Evolutionary conservation across 2,888 invertebrate species (phyloP).

Genomic region (Piscicola geometra): DNA sequence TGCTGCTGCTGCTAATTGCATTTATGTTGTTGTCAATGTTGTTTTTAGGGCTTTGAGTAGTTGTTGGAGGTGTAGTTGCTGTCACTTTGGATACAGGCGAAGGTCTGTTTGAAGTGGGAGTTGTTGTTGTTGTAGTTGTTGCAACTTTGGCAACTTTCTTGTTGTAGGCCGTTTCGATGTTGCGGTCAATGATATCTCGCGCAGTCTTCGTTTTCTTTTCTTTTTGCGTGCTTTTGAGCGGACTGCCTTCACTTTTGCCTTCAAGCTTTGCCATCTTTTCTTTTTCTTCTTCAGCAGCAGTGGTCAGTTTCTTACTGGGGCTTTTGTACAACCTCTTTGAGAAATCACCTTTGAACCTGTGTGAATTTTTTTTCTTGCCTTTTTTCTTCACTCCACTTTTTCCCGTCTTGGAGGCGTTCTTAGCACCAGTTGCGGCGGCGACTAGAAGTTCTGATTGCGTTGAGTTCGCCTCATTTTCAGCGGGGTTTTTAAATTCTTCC

Average conservation of each 20-base stretch:
- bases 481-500: not conserved
- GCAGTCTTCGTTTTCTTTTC: not conserved
- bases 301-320: not conserved
- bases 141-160: not conserved
- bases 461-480: not conserved
- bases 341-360: not conserved
- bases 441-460: not conserved
- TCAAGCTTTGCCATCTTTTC: not conserved
- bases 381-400: not conserved
- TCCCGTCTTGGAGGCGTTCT: no score
- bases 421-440: not conserved
- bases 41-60: not conserved
- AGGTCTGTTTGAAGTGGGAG: not conserved
- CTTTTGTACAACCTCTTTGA: not conserved
- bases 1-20: not conserved
- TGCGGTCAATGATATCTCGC: not conserved
- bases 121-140: not conserved
- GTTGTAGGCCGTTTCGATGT: not conserved
- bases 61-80: not conserved
- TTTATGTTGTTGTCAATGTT: not conserved
- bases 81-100: not conserved
- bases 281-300: not conserved
- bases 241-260: not conserved
- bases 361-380: not conserved
- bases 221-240: not conserved